phyloP scores from a whole-genome alignment of 1,140 invertebrate genomes.

The Drosophila quadrilineata region DNA sequence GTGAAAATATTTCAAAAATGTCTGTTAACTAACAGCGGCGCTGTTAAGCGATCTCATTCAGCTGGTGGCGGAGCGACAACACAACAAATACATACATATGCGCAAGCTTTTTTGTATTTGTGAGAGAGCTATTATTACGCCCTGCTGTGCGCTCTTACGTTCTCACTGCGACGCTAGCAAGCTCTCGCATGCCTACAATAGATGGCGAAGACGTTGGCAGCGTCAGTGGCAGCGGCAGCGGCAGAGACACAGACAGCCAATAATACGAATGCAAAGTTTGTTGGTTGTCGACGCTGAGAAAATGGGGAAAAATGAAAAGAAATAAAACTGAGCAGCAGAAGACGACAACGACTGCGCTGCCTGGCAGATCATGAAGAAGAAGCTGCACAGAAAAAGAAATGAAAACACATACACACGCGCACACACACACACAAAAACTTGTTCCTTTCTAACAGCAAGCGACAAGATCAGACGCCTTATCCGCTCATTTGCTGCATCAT shows the following conservation, averaged over 20 bases:
- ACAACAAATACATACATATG: background rate
- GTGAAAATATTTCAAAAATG: conserved; percentile 56
- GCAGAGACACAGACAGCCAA: conserved; percentile 6
- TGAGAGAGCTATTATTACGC: conserved; percentile 21
- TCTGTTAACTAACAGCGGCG: conserved; percentile 48
- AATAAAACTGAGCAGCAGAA: background rate
- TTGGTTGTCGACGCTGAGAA: conserved; percentile 23
- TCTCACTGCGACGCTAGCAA: too few species aligned
- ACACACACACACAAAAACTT: conserved; percentile 44
- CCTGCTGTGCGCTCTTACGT: conserved; percentile 7
- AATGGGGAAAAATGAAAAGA: conserved; percentile 27
- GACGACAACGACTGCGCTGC: too few species aligned
- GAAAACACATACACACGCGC: too few species aligned
- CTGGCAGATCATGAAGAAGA: too few species aligned
- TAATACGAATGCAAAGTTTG: conserved; percentile 26
- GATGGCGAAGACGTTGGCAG: too few species aligned
- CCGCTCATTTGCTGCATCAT: conserved; percentile 39
- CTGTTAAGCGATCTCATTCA: conserved; percentile 38
- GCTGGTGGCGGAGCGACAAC: background rate
- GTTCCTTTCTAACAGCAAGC: conserved; percentile 50
- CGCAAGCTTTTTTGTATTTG: conserved; percentile 20
- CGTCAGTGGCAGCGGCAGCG: too few species aligned
- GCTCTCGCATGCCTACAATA: too few species aligned
- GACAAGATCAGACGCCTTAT: conserved; percentile 40
- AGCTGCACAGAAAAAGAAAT: too few species aligned